Evolutionary conservation across 2,797 vertebrate genomes (phyloP), one percentile per base, ranked within the genome.

Genomic region (Eurystomus glaucurus): DNA sequence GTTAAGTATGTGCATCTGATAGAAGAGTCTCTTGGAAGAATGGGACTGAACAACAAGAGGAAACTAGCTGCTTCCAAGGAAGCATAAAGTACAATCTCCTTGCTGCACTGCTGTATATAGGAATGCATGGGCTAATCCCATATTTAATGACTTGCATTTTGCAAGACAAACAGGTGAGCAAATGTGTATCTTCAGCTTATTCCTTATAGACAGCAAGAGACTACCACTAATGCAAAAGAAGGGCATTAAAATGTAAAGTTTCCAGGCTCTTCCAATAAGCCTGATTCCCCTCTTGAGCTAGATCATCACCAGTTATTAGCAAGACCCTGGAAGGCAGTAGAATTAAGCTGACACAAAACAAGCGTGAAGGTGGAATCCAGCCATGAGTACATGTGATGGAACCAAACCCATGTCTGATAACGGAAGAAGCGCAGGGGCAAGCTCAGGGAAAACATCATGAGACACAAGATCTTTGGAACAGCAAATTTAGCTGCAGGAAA

Each of bases 401-500:
- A 82, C 5, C 29, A 92, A 92, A 87, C 37, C 14, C 26, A 77
- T 0, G 25, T 87, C 39, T 0, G 0, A 50, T 19, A n/a, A 58
- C 1, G 3, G 39, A 70, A 88, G 58, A 77, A 68, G 18, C 0
- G 1, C 0, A 0, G 17, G 45, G 31, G 48, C 11, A 85, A 94
- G 60, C 64, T 89, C 71, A 83, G 55, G 33, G 45, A 74, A 93
- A 92, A 86, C 4, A 4, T 58, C 3, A 13, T 4, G 16, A 79
- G 33, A 66, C 48, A 64, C 52, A 37, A 86, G 45, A 28, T 43
- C 68, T 35, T 76, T 78, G 70, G 61, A 85, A 94, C 15, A 35
- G 54, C 26, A 94, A 85, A 70, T 71, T 88, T 52, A 91, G 39
- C 57, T 77, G 33, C 57, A 85, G 37, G 41, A 94, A 86, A 93